phyloP scores from a whole-genome alignment of 2,888 invertebrate species.

The Unio pictorum region DNA sequence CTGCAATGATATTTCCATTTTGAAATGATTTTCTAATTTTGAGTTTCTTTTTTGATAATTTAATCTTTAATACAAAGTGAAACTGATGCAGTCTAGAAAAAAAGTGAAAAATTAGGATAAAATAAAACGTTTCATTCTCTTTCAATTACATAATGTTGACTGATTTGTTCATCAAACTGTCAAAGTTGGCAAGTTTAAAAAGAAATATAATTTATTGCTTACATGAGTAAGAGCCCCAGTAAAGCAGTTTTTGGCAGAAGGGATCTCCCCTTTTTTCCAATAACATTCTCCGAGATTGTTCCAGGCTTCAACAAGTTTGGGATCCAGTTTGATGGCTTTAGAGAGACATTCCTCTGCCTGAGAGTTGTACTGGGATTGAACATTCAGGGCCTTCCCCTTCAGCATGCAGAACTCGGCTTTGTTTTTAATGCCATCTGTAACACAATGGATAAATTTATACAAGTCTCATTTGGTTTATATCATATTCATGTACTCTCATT shows the following conservation, averaged over 20 bases:
- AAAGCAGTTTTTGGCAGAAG: conserved; percentile 87
- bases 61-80: too few relatives aligned
- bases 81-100: too few relatives aligned
- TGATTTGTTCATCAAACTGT: too few relatives aligned
- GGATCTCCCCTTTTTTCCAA: conserved; percentile 87
- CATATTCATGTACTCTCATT: too few relatives aligned
- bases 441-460: not conserved
- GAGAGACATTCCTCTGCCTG: conserved; percentile 83
- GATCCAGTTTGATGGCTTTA: conserved; percentile 88
- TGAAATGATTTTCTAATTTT: too few relatives aligned
- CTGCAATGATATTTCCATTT: too few relatives aligned
- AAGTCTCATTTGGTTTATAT: too few relatives aligned
- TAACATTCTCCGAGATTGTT: conserved; percentile 91
- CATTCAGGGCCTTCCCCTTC: conserved; percentile 82
- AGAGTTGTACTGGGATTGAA: conserved; percentile 79
- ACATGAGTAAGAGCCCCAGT: conserved; percentile 77
- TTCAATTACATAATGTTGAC: too few relatives aligned
- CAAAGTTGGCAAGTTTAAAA: too few relatives aligned
- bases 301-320: conserved; percentile 86
- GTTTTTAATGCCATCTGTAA: conserved; percentile 57
- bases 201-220: conserved; percentile 15
- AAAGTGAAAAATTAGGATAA: too few relatives aligned
- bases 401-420: conserved; percentile 75
- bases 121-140: too few relatives aligned
- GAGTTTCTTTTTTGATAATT: too few relatives aligned